Conservation (phyloP, 2,888 invertebrate genomes). For the Steinernema scapterisci region DNA sequence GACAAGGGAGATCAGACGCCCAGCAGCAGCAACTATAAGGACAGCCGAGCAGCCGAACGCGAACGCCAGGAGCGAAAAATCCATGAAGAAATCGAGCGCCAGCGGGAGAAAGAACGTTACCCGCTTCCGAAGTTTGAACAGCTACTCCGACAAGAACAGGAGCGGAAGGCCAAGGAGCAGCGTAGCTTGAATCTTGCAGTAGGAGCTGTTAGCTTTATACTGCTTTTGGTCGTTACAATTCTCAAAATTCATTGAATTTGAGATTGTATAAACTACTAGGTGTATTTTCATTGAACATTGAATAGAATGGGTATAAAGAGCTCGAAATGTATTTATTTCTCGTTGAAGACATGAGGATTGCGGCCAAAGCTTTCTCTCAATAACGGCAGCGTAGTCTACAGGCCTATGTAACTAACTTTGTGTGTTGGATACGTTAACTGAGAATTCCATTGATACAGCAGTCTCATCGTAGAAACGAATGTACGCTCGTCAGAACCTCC, state of each 20-base stretch:
- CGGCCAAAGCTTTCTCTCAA: too few relatives aligned
- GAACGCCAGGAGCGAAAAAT: slow-evolving; percentile 57
- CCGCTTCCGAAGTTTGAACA: slow-evolving; percentile 62
- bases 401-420: too few relatives aligned
- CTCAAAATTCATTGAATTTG: not conserved
- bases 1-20: slow-evolving; percentile 1
- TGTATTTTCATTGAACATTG: not conserved
- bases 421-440: too few relatives aligned
- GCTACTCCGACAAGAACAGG: slow-evolving; percentile 46
- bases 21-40: slow-evolving; percentile 46
- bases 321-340: not conserved
- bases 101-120: slow-evolving; percentile 47
- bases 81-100: slow-evolving; percentile 52
- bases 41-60: slow-evolving; percentile 53
- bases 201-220: not conserved
- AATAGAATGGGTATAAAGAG: not conserved
- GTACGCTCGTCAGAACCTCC: too few relatives aligned
- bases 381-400: too few relatives aligned
- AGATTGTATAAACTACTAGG: not conserved
- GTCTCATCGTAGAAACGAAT: too few relatives aligned
- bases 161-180: slow-evolving; percentile 11
- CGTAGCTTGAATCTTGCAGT: not conserved
- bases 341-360: too few relatives aligned
- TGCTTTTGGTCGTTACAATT: not conserved
- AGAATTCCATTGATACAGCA: too few relatives aligned